A percentile compares a stretch with the other conserved stretches of the same genome.
Evolutionary conservation across 2,888 invertebrate genomes (phyloP).

Genomic region (Drosophila melanocephala): DNA sequence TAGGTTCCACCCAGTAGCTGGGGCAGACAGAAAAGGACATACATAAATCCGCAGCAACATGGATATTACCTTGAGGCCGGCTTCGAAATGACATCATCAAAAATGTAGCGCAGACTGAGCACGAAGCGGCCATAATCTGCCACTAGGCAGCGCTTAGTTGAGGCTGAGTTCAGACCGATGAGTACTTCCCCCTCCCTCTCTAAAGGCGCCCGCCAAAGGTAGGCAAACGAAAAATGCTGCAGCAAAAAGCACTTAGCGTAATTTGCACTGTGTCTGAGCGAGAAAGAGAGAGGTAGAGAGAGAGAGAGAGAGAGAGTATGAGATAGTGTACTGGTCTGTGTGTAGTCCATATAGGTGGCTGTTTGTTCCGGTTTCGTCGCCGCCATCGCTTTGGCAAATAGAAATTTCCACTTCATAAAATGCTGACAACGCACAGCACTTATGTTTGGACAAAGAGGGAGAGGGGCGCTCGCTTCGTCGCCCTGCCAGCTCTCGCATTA

Average conservation of each 20-base stretch:
- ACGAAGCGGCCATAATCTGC: constrained; percentile 78
- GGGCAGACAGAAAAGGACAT: constrained; percentile 11
- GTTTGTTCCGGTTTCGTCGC: constrained; percentile 75
- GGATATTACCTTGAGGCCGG: constrained; percentile 67
- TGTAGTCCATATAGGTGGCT: constrained; percentile 41
- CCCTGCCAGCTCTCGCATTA: constrained; percentile 33
- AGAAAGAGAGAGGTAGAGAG: constrained; percentile 8
- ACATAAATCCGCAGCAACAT: constrained; percentile 69
- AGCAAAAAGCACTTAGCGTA: constrained; percentile 79
- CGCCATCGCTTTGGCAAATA: constrained; percentile 70
- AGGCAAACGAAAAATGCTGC: constrained; percentile 66
- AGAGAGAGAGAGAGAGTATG: neutral
- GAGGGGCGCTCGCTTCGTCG: constrained; percentile 15
- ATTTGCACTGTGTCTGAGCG: constrained; percentile 61
- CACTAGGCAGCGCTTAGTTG: constrained; percentile 73
- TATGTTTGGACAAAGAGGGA: constrained; percentile 49
- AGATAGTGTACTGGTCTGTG: constrained; percentile 26
- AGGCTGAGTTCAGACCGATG: constrained; percentile 24
- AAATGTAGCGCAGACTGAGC: constrained; percentile 70
- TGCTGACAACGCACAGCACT: constrained; percentile 76
- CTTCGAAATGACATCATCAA: constrained; percentile 79
- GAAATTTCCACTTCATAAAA: constrained; percentile 83
- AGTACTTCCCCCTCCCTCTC: neutral
- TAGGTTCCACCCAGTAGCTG: constrained; percentile 2
- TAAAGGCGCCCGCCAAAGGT: constrained; percentile 47